These are phyloP conservation scores for Sarcophaga rosellei DNA, from an alignment of 2,888 invertebrate species.

Conservation along the genomic window DNA sequence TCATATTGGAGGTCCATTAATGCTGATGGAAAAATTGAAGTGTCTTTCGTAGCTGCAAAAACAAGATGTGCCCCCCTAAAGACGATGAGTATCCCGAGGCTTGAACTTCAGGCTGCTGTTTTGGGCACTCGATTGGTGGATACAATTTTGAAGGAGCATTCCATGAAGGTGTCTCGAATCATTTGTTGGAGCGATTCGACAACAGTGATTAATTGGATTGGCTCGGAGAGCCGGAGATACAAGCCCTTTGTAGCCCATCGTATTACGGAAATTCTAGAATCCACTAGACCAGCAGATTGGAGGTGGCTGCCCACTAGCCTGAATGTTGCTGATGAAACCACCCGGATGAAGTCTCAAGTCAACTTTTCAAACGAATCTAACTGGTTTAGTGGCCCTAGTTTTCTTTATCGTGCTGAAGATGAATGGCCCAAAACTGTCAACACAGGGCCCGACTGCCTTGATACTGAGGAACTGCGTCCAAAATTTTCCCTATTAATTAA, in stretches of 20 bases:
- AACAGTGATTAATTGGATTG: constrained; percentile 43
- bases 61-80: constrained; percentile 61
- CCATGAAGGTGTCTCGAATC: not conserved
- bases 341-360: too few relatives aligned
- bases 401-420: too few relatives aligned
- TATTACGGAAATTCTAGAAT: constrained; percentile 69
- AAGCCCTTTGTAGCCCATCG: constrained; percentile 40
- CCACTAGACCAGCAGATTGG: too few relatives aligned
- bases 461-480: too few relatives aligned
- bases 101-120: not conserved
- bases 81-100: constrained; percentile 23
- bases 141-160: too few relatives aligned
- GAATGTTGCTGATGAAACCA: too few relatives aligned
- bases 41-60: constrained; percentile 35
- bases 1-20: constrained; percentile 49
- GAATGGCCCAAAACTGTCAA: too few relatives aligned
- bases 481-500: too few relatives aligned
- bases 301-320: constrained; percentile 69
- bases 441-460: too few relatives aligned
- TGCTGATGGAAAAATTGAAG: constrained; percentile 31
- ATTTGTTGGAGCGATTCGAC: constrained; percentile 35
- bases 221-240: constrained; percentile 32
- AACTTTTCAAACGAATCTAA: too few relatives aligned
- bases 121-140: constrained; percentile 10
- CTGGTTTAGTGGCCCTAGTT: too few relatives aligned